Conservation (phyloP, 2,888 invertebrate genomes). For the Lepidocyrtoides sp. region DNA sequence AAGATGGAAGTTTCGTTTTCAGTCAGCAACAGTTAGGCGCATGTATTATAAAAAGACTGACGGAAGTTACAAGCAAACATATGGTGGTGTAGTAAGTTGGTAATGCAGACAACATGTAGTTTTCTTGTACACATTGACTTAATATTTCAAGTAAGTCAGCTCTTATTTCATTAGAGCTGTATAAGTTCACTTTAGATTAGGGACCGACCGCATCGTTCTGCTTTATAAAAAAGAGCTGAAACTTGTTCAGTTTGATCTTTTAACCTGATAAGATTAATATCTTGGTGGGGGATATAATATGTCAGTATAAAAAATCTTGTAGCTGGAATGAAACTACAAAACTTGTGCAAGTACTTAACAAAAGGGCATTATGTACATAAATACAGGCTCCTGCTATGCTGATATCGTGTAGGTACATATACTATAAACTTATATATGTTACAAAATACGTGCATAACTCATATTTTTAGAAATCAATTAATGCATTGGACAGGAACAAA, state of each 20-base stretch:
- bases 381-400: too few relatives aligned
- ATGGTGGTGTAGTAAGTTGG: background rate
- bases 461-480: slow-evolving; percentile 78
- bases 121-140: slow-evolving; percentile 37
- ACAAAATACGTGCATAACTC: slow-evolving; percentile 43
- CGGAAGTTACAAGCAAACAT: slow-evolving; percentile 38
- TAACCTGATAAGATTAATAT: slow-evolving; percentile 71
- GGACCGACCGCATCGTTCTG: slow-evolving; percentile 56
- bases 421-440: background rate
- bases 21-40: slow-evolving; percentile 68
- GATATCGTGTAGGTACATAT: background rate
- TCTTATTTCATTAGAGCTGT: slow-evolving; percentile 65
- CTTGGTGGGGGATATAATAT: slow-evolving; percentile 24
- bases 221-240: slow-evolving; percentile 56
- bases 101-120: background rate
- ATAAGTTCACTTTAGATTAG: slow-evolving; percentile 38
- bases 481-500: slow-evolving; percentile 76
- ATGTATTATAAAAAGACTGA: slow-evolving; percentile 16
- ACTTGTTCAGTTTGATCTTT: slow-evolving; percentile 74
- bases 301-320: background rate
- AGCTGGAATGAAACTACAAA: background rate
- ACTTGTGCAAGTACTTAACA: background rate
- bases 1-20: slow-evolving; percentile 35
- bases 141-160: slow-evolving; percentile 36
- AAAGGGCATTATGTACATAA: too few relatives aligned